Base-by-base conservation (phyloP, 2,888 invertebrate species). In the Anodontia alba region DNA sequence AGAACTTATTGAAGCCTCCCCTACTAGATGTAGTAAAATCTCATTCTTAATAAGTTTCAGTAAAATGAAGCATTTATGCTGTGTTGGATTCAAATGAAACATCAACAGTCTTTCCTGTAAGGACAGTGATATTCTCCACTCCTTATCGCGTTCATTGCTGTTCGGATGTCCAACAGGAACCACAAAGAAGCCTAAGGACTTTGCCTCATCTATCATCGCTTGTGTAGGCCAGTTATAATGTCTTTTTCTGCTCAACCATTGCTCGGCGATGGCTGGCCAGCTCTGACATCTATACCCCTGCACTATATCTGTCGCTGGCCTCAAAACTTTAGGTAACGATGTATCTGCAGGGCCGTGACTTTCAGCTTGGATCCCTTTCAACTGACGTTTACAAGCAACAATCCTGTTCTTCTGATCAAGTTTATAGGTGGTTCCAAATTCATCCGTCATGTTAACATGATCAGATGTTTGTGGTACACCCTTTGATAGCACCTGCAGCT, bases 11-110 rank as follows among this genome's bases (percentile, higher is more conserved):
- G 43, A 36, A 38, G 36, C 43, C 8, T n/a, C 42, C 2, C 23
- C 43, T 29, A 38, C 10, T 1, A 15, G 17, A 17, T 69, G 26
- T 20, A 38, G 12, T 38, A 69, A 3, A n/a, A 69, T 23, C 8
- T 38, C 23, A n/a, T 38, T 43, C 1, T 69, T 69, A 23, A 69
- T 69, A 17, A 43, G 7, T 26, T 69, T 69, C 17, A 43, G 42
- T 29, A 69, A 69, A 7, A 69, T 23, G 23, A n/a, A 69, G 26
- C 69, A 69, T 62, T 62, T 62, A 17, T 62, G 26, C n/a, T 62
- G 62, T 23, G n/a, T 33, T 12, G 15, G 12, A 33, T 62, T 62
- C 2, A 62, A 20, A 17, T 26, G 5, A 12, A 23, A 3, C 26
- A 62, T 23, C 1, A 62, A 23, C 62, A 17, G 26, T 23, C 26